Evolutionary conservation across 2,888 invertebrate species (phyloP), one percentile per base, ranked within the genome.

Genomic region (Xylophagus ater): DNA sequence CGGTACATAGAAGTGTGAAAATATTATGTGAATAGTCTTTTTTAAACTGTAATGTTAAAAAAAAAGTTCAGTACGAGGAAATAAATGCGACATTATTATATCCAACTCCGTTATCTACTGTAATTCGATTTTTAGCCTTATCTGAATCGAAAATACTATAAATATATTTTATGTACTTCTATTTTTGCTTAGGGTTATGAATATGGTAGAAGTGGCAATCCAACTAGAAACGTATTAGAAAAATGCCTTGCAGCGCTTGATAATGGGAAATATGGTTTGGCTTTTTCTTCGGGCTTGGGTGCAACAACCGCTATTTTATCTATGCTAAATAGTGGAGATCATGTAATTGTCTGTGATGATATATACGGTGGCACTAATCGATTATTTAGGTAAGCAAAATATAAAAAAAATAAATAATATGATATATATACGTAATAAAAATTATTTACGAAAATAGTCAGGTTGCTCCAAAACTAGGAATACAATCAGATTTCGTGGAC

Each of bases 321-420:
- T 24, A 65, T 93, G 50, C 68, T 98, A 7, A 76, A 73, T 47
- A 53, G 69, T 43, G 97, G 96, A 0, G 97, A 98, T 59, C 93
- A 97, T 57, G 70, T 98, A 8, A 62, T 98, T 30, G 78, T 83
- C 53, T 79, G 84, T 43, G 90, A 96, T 60, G 96, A 97, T 64
- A 72, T 96, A 4, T 97, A 96, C 56, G 97, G 97, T 37, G 97
- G 96, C 15, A 89, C 88, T 1, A 84, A 84, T 55, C 73, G 92
- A 49, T 56, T 80, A 56, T 79, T 79, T 57, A 73, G 79, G 53
- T 71, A 72, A 52, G 72, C 13, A n/a, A 5, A 26, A 34, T 10
- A 14, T 21, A 23, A 34, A 13, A n/a, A 14, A 8, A 12, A 13
- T 14, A 34, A 21, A 9, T 9, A 20, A 5, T n/a, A 19, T 33